Base-by-base conservation (phyloP, 2,888 invertebrate species). In the Junonia oenone region DNA sequence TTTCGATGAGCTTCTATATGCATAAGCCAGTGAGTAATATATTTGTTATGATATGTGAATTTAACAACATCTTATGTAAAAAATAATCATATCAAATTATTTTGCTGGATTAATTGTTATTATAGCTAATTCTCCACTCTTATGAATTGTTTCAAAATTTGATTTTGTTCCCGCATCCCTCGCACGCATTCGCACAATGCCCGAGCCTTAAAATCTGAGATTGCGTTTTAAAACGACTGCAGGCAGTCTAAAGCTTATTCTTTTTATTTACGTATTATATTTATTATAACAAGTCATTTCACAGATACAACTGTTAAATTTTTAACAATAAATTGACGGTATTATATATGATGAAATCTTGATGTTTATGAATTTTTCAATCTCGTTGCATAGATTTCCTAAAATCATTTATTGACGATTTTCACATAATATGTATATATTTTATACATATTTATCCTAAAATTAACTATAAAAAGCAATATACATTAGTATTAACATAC, bases 1-100 rank as follows among this genome's bases (percentile, higher is more conserved):
- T 86, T 61, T 68, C 75, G 0, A 78, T 87, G 4, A 68, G 64
- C 0, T 89, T 85, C 62, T 78, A 66, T 9, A 69, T 69, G 0
- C 81, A 85, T 37, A 69, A 72, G 15, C 72, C 83, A 33, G 58
- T 56, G 3, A 52, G 27, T 57, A 13, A 15, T 37, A 14, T 6
- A 14, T 15, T 15, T 38, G n/a, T n/a, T n/a, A n/a, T n/a, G n/a
- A n/a, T n/a, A n/a, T n/a, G n/a, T n/a, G n/a, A n/a, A n/a, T n/a
- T n/a, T n/a, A n/a, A n/a, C n/a, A n/a, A n/a, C n/a, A n/a, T n/a
- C n/a, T n/a, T n/a, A n/a, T n/a, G n/a, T n/a, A n/a, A n/a, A n/a
- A n/a, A n/a, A n/a, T n/a, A n/a, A n/a, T n/a, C n/a, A n/a, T n/a
- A n/a, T n/a, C n/a, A n/a, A n/a, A n/a, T n/a, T n/a, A n/a, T n/a